phyloP scores from a whole-genome alignment of 2,113 vertebrate species.

The Trogon surrucura region DNA sequence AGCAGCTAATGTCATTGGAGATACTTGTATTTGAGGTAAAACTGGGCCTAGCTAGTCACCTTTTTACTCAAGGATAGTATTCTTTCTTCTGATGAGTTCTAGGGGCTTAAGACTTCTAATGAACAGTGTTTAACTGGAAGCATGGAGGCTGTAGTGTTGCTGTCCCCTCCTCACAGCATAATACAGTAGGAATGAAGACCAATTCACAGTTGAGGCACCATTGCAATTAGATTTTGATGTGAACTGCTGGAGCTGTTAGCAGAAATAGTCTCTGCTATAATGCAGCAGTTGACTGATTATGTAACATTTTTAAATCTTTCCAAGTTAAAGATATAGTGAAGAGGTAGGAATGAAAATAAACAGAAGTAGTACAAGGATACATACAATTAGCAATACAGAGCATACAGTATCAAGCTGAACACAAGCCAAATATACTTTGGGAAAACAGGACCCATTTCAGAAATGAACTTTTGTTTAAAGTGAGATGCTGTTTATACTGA shows the following conservation, averaged over 20 bases:
- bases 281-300: not conserved
- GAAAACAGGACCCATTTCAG: not conserved
- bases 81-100: not conserved
- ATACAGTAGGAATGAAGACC: not conserved
- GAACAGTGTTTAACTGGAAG: not conserved
- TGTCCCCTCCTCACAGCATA: not conserved
- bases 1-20: not conserved
- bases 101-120: not conserved
- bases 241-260: not conserved
- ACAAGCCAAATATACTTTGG: not conserved
- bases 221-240: not conserved
- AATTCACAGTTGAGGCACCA: not conserved
- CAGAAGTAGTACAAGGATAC: not conserved
- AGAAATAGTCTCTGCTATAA: not conserved
- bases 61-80: not conserved
- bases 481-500: not conserved
- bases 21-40: not conserved
- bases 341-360: not conserved
- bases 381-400: not conserved
- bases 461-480: not conserved
- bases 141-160: not conserved
- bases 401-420: not conserved
- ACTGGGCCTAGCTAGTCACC: not conserved
- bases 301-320: not conserved
- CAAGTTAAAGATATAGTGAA: not conserved